Percentiles rank a stretch among this genome's conserved stretches.
phyloP scores from a whole-genome alignment of 30 jellyfish, hydroid and myxozoan genomes.

The Aurelia sp. region DNA sequence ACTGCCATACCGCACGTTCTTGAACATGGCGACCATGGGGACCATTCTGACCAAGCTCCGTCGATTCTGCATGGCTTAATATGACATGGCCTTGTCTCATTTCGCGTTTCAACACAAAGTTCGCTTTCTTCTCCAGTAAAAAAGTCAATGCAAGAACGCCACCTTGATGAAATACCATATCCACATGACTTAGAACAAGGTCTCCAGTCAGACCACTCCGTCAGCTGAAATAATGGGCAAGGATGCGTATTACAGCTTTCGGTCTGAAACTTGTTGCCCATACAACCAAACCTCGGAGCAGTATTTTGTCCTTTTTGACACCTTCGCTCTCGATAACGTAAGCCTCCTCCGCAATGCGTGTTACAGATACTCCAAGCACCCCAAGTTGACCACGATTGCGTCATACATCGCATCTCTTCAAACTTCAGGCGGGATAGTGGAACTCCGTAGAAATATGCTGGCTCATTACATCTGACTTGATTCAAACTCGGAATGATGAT shows the following conservation, averaged over 20 bases:
- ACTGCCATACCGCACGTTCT: slow-evolving; percentile 92
- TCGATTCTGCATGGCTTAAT: slow-evolving; percentile 56
- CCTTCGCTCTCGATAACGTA: slow-evolving; percentile 80
- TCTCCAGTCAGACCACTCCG: slow-evolving; percentile 94
- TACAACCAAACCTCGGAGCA: slow-evolving; percentile 68
- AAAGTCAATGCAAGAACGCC: slow-evolving; percentile 82
- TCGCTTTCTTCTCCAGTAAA: slow-evolving; percentile 66
- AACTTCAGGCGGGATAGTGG: slow-evolving; percentile 35
- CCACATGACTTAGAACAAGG: slow-evolving; percentile 79
- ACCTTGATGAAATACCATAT: slow-evolving; percentile 66
- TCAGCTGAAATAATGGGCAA: slow-evolving; percentile 72
- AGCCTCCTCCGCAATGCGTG: slow-evolving; percentile 90
- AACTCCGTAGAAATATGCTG: slow-evolving; percentile 55
- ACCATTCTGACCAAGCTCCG: slow-evolving; percentile 96
- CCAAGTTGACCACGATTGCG: slow-evolving; percentile 92
- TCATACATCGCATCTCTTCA: slow-evolving; percentile 64
- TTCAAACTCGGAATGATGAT: slow-evolving; percentile 55
- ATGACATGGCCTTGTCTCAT: slow-evolving; percentile 69
- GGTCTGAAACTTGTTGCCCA: slow-evolving; percentile 75
- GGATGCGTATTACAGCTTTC: slow-evolving; percentile 81
- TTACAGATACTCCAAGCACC: slow-evolving; percentile 88
- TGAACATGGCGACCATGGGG: slow-evolving; percentile 91
- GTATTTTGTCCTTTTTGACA: slow-evolving; percentile 60
- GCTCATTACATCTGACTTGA: slow-evolving; percentile 71
- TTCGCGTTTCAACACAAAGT: slow-evolving; percentile 69